Conservation (phyloP, 2,113 vertebrate genomes). For the Rhadina sibilatrix region DNA sequence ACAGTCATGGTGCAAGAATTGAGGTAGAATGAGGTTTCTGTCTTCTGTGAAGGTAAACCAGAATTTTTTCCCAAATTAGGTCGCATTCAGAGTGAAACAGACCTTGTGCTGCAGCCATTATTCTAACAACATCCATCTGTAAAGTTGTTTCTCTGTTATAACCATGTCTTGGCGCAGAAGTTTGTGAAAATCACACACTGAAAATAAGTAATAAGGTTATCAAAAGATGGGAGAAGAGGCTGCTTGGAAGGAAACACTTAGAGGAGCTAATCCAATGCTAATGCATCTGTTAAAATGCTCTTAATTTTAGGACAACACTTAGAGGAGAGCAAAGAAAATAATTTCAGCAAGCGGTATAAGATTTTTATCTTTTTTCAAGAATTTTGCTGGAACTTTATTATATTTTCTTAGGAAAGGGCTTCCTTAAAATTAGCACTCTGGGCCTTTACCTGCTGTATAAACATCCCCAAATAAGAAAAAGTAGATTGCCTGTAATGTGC, state of each 20-base stretch:
- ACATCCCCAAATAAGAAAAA: background rate
- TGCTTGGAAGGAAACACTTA: background rate
- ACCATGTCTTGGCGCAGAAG: background rate
- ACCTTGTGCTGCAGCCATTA: background rate
- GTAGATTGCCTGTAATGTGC: background rate
- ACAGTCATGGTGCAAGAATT: background rate
- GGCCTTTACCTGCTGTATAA: background rate
- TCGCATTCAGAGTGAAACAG: background rate
- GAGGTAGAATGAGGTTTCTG: background rate
- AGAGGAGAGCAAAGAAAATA: background rate
- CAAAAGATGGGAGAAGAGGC: background rate
- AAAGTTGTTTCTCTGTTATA: background rate
- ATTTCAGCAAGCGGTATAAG: background rate
- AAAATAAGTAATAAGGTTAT: constrained; percentile 46
- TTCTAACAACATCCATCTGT: constrained; percentile 12
- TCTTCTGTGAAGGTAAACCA: background rate
- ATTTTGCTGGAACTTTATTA: background rate
- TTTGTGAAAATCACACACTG: background rate
- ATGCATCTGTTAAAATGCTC: background rate
- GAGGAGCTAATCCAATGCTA: background rate
- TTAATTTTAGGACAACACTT: constrained; percentile 11
- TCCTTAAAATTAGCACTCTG: background rate
- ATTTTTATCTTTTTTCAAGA: background rate
- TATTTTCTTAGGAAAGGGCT: background rate
- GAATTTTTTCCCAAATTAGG: background rate